Conservation (phyloP, 2,797 vertebrate genomes). For the Aselliscus stoliczkanus region DNA sequence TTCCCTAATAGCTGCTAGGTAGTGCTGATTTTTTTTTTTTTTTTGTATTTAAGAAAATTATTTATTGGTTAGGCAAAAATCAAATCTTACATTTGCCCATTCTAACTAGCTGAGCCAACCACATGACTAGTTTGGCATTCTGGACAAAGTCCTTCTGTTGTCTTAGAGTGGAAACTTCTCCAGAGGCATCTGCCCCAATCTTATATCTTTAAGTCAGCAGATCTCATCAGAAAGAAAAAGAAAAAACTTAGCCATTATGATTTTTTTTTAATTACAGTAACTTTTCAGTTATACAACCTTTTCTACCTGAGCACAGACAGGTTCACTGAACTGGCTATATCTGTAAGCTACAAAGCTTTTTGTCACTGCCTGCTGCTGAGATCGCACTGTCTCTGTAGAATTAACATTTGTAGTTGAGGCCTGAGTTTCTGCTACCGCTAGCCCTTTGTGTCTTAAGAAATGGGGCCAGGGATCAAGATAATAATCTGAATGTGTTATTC, state of each 20-base stretch:
- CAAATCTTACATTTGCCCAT: background rate
- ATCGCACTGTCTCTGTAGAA: background rate
- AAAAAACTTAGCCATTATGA: too few species aligned
- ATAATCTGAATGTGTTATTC: background rate
- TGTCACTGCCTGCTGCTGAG: background rate
- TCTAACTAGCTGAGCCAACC: background rate
- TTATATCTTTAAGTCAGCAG: background rate
- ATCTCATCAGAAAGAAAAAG: background rate
- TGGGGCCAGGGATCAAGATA: background rate
- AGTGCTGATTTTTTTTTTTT: background rate
- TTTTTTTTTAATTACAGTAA: background rate
- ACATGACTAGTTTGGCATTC: background rate
- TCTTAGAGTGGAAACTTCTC: background rate
- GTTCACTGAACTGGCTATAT: background rate
- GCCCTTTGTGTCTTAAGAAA: background rate
- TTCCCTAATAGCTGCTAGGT: background rate
- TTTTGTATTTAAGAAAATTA: conserved; percentile 3
- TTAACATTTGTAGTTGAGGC: background rate
- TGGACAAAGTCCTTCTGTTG: background rate
- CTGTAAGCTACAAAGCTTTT: background rate
- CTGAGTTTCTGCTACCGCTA: background rate
- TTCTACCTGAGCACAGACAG: background rate
- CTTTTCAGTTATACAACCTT: background rate
- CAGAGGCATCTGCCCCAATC: background rate
- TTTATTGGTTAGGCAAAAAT: background rate